Evolutionary conservation across 2,888 invertebrate genomes (phyloP), one percentile per base, ranked within the genome.

Genomic region (Thymelicus lineola): DNA sequence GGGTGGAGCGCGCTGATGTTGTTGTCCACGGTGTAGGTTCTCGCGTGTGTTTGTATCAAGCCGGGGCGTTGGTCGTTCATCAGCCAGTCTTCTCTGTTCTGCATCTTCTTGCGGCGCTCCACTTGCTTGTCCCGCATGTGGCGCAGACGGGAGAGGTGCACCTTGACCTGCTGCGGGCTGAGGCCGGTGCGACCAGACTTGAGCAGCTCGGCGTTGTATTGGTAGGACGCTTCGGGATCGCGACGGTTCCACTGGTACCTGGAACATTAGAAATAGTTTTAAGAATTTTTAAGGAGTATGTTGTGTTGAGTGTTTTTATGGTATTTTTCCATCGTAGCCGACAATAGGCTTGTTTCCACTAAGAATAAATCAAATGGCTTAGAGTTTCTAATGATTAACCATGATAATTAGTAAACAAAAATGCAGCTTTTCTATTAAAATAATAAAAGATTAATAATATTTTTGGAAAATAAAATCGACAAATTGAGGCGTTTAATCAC

Each of bases 1-100:
- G 95, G 95, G 77, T 95, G 94, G 6, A 95, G 83, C 0, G 94
- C 94, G 80, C 94, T 94, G 71, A 94, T 89, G 72, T 93, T 93
- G 73, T 92, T 93, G 58, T 94, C 89, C 42, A 95, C 85, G 7
- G 92, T 94, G 80, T 95, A 95, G 0, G 95, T 95, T 14, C 88
- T 80, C 7, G 91, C 94, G 78, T 94, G 95, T 0, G 94, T 92
- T 20, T 93, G 87, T 6, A 91, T 85, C 17, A 94, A 84, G 0
- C 84, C 84, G n/a, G 84, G 87, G 38, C 80, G 82, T 0, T 85
- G 83, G 71, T 90, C 87, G 81, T 90, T 86, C 71, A 83, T 85
- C 12, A 92, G 86, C 90, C 91, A 90, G 72, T 91, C 92, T 69
- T 83, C 85, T 7, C 79, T 78, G 38, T 86, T 82, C 4, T 82